Conservation (phyloP, 2,888 invertebrate species). For the Pediacus dermestoides region DNA sequence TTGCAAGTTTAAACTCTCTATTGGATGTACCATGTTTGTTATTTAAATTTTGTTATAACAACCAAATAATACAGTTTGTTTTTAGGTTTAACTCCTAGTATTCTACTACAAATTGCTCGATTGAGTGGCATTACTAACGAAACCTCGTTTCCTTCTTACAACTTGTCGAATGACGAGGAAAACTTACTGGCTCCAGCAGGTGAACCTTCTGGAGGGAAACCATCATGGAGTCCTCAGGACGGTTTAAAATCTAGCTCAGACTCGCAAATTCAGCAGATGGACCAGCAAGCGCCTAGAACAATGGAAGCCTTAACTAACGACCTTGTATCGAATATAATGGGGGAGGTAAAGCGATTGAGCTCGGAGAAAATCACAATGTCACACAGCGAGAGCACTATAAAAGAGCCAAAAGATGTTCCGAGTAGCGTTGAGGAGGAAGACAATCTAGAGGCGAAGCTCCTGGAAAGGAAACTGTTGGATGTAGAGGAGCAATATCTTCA, state of each 20-base stretch:
- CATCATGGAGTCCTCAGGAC: slow-evolving; percentile 27
- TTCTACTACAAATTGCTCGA: slow-evolving; percentile 54
- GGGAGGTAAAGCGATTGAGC: slow-evolving; percentile 51
- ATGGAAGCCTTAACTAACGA: slow-evolving; percentile 52
- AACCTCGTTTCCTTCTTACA: slow-evolving; percentile 46
- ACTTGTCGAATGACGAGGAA: slow-evolving; percentile 45
- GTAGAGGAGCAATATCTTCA: slow-evolving; percentile 51
- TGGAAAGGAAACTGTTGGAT: slow-evolving; percentile 47
- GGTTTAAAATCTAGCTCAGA: slow-evolving; percentile 37
- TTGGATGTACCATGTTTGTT: too few species aligned
- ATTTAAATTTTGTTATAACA: slow-evolving; percentile 7
- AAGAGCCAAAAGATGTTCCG: slow-evolving; percentile 20
- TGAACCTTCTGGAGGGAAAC: too few species aligned
- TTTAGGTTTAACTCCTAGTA: slow-evolving; percentile 48
- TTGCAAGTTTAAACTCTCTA: too few species aligned
- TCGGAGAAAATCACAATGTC: slow-evolving; percentile 39
- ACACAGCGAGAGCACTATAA: slow-evolving; percentile 26
- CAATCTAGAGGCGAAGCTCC: slow-evolving; percentile 33
- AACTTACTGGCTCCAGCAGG: slow-evolving; percentile 17
- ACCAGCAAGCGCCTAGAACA: slow-evolving; percentile 34
- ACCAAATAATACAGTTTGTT: too few species aligned
- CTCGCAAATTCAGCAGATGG: slow-evolving; percentile 31
- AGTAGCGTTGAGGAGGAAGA: slow-evolving; percentile 24
- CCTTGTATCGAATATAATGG: slow-evolving; percentile 54
- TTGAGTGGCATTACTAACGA: slow-evolving; percentile 56